Evolutionary conservation across 2,888 invertebrate genomes (phyloP).

Genomic region (Agriopis aurantiaria): DNA sequence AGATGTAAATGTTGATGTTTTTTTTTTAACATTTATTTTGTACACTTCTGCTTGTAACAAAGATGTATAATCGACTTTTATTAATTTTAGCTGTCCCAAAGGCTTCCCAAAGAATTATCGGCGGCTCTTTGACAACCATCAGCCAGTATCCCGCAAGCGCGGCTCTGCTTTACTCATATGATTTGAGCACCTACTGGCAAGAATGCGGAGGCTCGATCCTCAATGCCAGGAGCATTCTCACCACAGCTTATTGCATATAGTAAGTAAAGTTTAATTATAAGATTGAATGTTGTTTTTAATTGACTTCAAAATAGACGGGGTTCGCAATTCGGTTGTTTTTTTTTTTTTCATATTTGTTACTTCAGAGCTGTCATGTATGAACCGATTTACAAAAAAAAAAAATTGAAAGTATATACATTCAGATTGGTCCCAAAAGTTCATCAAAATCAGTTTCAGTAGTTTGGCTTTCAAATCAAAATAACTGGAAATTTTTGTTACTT

Average conservation of each 20-base stretch:
- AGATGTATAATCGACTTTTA: background rate
- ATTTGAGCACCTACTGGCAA: slow-evolving; percentile 39
- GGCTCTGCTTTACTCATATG: slow-evolving; percentile 44
- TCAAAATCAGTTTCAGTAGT: no score
- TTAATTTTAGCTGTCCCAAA: slow-evolving; percentile 45
- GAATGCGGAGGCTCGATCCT: slow-evolving; percentile 55
- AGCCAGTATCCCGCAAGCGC: slow-evolving; percentile 49
- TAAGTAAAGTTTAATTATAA: slow-evolving; percentile 41
- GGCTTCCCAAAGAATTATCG: slow-evolving; percentile 53
- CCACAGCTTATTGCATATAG: slow-evolving; percentile 61
- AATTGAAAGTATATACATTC: no score
- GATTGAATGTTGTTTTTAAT: background rate
- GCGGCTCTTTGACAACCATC: slow-evolving; percentile 55
- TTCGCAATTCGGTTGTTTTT: no score
- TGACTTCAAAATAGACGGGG: no score
- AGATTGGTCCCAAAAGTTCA: no score
- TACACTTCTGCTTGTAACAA: background rate
- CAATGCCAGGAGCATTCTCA: slow-evolving; percentile 56
- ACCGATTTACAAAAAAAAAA: no score
- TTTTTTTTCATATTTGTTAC: no score
- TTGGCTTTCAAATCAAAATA: no score
- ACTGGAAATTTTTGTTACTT: no score
- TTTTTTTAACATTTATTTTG: no score
- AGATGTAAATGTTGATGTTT: background rate
- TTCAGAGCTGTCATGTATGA: no score